Conservation (phyloP, 35 echinoderm and acorn worm genomes). For the Apostichopus californicus region DNA sequence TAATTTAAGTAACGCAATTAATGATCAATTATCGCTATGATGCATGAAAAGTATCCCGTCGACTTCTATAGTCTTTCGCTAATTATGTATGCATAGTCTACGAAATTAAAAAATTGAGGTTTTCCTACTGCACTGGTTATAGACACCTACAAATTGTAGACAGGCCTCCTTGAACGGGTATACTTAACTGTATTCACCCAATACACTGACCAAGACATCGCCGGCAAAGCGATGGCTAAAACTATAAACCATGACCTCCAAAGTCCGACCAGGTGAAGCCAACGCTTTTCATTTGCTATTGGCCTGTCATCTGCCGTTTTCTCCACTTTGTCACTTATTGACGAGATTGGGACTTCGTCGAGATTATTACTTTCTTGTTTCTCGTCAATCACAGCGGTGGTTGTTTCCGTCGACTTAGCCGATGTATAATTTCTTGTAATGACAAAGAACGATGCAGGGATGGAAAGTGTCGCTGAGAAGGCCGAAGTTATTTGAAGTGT, state of each 20-base stretch:
- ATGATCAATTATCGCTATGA: no score
- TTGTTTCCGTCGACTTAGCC: neutral
- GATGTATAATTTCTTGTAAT: neutral
- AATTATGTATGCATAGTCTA: no score
- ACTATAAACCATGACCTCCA: conserved; percentile 18
- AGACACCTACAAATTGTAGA: no score
- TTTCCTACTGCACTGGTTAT: no score
- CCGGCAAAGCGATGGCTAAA: neutral
- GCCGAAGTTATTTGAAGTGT: neutral
- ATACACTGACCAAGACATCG: conserved; percentile 37
- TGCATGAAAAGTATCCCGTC: no score
- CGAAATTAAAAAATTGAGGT: no score
- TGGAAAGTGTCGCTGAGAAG: neutral
- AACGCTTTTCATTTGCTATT: neutral
- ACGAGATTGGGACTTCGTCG: neutral
- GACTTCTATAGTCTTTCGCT: no score
- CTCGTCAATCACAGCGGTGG: neutral
- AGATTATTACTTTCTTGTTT: neutral
- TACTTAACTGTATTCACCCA: conserved; percentile 4
- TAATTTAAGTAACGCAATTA: no score
- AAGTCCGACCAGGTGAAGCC: neutral
- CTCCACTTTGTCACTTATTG: neutral
- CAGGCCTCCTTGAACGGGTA: no score
- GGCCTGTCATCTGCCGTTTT: no score
- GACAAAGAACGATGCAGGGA: conserved; percentile 11